Evolutionary conservation across 2,797 vertebrate genomes (phyloP).

Genomic region (Bovichtus variegatus): DNA sequence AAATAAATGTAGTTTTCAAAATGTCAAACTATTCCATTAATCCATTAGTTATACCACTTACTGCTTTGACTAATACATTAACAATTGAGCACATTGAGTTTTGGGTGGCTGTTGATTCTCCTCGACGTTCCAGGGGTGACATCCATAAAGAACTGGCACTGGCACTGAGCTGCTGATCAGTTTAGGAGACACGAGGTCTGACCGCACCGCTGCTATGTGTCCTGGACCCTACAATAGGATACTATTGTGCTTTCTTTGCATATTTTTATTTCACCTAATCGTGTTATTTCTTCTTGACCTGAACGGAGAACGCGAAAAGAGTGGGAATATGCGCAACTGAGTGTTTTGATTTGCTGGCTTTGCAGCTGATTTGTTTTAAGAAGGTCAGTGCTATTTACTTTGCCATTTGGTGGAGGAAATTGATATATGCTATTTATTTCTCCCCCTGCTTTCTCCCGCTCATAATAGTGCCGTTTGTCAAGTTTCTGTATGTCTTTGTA

Average conservation of each 20-base stretch:
- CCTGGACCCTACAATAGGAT: conserved; percentile 50
- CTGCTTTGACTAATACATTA: conserved; percentile 25
- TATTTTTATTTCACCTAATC: conserved; percentile 72
- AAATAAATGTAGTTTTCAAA: neutral
- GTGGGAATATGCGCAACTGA: conserved; percentile 38
- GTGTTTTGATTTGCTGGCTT: conserved; percentile 59
- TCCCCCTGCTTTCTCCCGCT: conserved; percentile 42
- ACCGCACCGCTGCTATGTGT: conserved; percentile 66
- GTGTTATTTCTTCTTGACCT: conserved; percentile 74
- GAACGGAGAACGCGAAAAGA: conserved; percentile 34
- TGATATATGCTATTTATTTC: conserved; percentile 74
- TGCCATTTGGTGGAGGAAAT: conserved; percentile 69
- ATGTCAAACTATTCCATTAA: neutral
- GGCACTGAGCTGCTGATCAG: conserved; percentile 56
- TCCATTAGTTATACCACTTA: neutral
- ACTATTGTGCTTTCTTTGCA: conserved; percentile 63
- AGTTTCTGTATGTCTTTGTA: conserved; percentile 71
- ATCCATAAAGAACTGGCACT: conserved; percentile 50
- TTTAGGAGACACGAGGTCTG: conserved; percentile 77
- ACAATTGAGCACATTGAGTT: conserved; percentile 7
- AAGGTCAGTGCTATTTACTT: conserved; percentile 74
- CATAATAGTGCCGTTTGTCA: conserved; percentile 56
- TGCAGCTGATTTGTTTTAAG: conserved; percentile 67
- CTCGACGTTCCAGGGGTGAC: conserved; percentile 17
- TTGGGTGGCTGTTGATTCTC: conserved; percentile 15